Evolutionary conservation across 2,113 vertebrate species (phyloP).

Genomic region (Thomomys bottae): DNA sequence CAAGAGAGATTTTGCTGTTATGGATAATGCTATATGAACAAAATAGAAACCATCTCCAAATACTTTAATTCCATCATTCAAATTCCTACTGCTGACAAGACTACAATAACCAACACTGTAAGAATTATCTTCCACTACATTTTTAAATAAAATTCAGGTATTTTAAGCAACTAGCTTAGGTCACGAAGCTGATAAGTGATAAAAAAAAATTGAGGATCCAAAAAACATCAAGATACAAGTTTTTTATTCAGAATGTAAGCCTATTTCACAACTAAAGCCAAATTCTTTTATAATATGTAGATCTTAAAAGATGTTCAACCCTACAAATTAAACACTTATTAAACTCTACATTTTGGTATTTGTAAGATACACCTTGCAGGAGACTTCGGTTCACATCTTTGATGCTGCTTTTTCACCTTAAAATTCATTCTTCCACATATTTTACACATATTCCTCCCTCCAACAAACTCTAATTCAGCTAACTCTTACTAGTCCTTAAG

Average conservation of each 20-base stretch:
- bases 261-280: constrained; percentile 34
- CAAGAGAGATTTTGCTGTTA: too few species aligned
- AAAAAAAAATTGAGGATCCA: too few species aligned
- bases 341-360: neutral
- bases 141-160: neutral
- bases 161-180: neutral
- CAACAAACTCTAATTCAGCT: constrained; percentile 9
- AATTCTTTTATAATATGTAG: neutral
- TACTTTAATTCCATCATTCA: neutral
- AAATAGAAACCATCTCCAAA: neutral
- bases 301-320: neutral
- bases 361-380: neutral
- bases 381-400: too few species aligned
- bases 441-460: too few species aligned
- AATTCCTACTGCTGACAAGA: neutral
- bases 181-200: constrained; percentile 30
- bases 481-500: neutral
- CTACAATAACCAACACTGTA: neutral
- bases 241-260: neutral
- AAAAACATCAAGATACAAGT: constrained; percentile 23
- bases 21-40: neutral
- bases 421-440: too few species aligned
- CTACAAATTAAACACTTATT: too few species aligned
- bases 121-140: neutral
- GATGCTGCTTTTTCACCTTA: too few species aligned